These are phyloP conservation scores for Myrmecobius fasciatus DNA, from an alignment of 2,113 vertebrate species.

Conservation along the genomic window DNA sequence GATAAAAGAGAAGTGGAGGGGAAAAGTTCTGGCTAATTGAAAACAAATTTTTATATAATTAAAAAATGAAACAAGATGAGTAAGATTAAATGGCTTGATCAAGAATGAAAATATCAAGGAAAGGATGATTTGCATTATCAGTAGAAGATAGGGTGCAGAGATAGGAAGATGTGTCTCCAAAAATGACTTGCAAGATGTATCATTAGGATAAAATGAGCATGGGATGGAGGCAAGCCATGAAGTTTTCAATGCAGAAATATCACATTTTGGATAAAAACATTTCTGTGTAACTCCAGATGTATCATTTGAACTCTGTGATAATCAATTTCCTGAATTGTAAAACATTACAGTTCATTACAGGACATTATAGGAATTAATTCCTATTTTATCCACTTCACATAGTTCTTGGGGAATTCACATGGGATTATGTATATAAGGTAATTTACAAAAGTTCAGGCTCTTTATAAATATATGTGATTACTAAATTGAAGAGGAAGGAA, in stretches of 20 bases:
- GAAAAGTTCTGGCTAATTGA: neutral
- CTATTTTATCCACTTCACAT: neutral
- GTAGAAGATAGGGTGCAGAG: neutral
- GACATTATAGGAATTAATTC: neutral
- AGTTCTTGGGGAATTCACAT: neutral
- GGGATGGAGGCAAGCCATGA: neutral
- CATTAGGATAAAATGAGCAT: too few species aligned
- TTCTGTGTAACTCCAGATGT: neutral
- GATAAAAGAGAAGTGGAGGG: neutral
- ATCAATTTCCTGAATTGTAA: neutral
- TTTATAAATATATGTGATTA: neutral
- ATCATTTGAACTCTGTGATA: neutral
- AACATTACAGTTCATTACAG: neutral
- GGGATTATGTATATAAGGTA: neutral
- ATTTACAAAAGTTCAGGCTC: neutral
- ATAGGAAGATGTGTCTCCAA: neutral
- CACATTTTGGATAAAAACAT: neutral
- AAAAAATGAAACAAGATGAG: neutral
- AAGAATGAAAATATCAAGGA: neutral
- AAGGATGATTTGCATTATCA: neutral
- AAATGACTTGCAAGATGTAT: neutral
- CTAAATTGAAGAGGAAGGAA: neutral
- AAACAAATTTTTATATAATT: neutral
- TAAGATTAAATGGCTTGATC: neutral
- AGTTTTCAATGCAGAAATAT: neutral